Evolutionary conservation across 1,140 invertebrate species (phyloP), one percentile per base, ranked within the genome.

Genomic region (Neomicropteryx cornuta): DNA sequence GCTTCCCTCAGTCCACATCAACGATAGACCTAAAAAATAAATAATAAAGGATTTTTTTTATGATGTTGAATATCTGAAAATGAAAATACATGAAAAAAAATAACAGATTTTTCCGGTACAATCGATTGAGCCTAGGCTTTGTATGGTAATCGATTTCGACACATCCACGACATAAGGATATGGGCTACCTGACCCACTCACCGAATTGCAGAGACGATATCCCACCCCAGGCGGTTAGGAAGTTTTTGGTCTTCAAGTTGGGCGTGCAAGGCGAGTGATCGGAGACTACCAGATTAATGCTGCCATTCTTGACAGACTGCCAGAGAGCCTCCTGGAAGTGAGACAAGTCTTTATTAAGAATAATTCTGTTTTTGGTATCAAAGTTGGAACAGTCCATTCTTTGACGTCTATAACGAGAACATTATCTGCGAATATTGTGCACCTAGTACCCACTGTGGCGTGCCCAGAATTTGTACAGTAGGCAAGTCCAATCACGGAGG

Each of bases 211-310:
- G 51, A 0, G 77, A 80, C 3, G 79, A 74, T 40, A 85, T 81
- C 32, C 81, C 82, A 33, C 78, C 79, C 79, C 80, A 83, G 32
- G 80, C 78, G 46, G 66, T 63, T 39, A 82, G 51, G 49, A 81
- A 83, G 48, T 81, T 70, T 16, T 70, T 73, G 8, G 64, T 58
- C 43, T 82, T 79, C 2, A 80, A 56, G 2, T 79, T 73, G 0
- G 73, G 68, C 8, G 78, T 77, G 36, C 79, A 80, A 0, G 81
- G 79, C 1, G 81, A 84, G 49, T 85, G 82, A 59, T 83, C 80
- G 4, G 81, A 83, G 3, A 79, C 77, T 5, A 84, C 72, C 66
- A 80, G 65, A 44, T 81, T 73, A 16, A 81, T 57, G 14, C 66
- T 51, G 38, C 71, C 70, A 18, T 64, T 56, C 44, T 65, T 50